Evolutionary conservation across 2,113 vertebrate genomes (phyloP).

Genomic region (Rousettus leschenaultii): DNA sequence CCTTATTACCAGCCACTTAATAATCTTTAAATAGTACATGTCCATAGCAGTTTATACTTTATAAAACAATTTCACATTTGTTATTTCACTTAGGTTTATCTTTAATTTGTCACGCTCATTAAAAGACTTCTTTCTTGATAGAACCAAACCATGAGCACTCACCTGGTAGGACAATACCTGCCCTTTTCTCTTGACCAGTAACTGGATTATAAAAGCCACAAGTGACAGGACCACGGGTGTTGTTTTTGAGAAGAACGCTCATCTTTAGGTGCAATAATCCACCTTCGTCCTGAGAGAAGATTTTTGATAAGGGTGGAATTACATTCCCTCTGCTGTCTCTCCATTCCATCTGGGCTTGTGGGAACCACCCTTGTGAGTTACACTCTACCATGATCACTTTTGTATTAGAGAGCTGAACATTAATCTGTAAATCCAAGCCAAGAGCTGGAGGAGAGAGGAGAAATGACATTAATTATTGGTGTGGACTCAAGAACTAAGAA

Average conservation of each 20-base stretch:
- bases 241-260: background rate
- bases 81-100: background rate
- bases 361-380: background rate
- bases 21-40: background rate
- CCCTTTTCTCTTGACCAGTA: slow-evolving; percentile 29
- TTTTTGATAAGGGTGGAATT: background rate
- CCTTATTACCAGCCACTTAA: background rate
- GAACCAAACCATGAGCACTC: background rate
- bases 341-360: background rate
- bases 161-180: slow-evolving; percentile 14
- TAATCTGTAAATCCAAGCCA: background rate
- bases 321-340: background rate
- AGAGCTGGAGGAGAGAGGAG: background rate
- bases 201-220: slow-evolving; percentile 1
- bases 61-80: background rate
- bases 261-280: background rate
- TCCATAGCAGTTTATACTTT: background rate
- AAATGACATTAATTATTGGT: background rate
- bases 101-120: background rate
- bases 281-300: background rate
- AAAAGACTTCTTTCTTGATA: background rate
- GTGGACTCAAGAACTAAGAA: background rate
- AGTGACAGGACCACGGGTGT: background rate
- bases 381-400: background rate
- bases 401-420: background rate